phyloP scores from a whole-genome alignment of 2,888 invertebrate genomes.

The Pinctada fucata region DNA sequence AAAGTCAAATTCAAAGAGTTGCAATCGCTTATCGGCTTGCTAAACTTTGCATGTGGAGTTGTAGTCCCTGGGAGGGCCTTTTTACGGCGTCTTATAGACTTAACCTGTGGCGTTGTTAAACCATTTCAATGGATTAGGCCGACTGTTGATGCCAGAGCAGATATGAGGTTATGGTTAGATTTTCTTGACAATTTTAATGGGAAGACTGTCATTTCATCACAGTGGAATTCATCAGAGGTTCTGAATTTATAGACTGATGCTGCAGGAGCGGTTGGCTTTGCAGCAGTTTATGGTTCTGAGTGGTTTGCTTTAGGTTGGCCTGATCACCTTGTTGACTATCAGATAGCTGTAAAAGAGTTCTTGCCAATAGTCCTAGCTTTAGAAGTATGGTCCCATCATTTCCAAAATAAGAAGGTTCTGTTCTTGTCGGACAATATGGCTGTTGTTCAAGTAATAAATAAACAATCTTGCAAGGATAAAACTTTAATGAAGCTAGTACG shows the following conservation, averaged over 20 bases:
- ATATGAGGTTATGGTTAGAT: no score
- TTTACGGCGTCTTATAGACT: background rate
- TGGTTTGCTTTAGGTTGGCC: no score
- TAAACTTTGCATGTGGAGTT: constrained; percentile 1
- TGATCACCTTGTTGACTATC: no score
- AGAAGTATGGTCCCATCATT: background rate
- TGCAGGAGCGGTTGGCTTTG: no score
- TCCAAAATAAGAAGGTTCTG: background rate
- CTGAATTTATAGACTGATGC: no score
- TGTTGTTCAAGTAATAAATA: constrained; percentile 12
- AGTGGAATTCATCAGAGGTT: no score
- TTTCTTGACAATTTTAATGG: no score
- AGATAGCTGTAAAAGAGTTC: constrained; percentile 1
- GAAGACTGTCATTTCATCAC: no score
- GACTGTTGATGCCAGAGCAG: no score
- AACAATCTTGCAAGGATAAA: constrained; percentile 14
- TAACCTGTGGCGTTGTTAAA: background rate
- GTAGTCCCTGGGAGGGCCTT: constrained; percentile 1
- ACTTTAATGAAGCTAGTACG: constrained; percentile 2
- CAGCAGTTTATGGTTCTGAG: no score
- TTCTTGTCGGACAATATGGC: constrained; percentile 18
- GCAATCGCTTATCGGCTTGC: constrained; percentile 6
- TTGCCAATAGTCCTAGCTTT: constrained; percentile 7
- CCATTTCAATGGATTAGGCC: background rate
- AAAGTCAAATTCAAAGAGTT: background rate